Evolutionary conservation across 1,140 invertebrate genomes (phyloP).

Genomic region (Calephelis nemesis): DNA sequence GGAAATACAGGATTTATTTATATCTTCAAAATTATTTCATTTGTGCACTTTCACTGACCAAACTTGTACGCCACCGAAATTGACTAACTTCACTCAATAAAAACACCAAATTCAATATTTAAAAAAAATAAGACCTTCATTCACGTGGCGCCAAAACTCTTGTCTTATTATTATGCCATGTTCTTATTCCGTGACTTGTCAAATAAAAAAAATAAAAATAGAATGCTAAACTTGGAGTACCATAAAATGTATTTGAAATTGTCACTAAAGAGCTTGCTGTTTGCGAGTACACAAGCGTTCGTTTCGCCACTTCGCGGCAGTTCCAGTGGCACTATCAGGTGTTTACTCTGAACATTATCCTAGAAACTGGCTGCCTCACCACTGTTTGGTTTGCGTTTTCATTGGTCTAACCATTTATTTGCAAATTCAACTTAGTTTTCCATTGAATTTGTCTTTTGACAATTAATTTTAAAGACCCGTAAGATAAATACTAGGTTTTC

Average conservation of each 20-base stretch:
- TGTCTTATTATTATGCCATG: too few species aligned
- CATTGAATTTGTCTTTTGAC: conserved; percentile 21
- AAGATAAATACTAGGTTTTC: conserved; percentile 10
- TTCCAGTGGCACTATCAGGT: conserved; percentile 53
- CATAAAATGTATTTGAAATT: conserved; percentile 3
- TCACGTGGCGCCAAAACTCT: too few species aligned
- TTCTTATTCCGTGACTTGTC: too few species aligned
- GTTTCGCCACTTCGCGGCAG: conserved; percentile 43
- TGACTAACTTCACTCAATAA: too few species aligned
- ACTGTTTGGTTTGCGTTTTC: conserved; percentile 47
- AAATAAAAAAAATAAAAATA: too few species aligned
- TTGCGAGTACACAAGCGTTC: neutral
- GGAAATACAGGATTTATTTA: too few species aligned
- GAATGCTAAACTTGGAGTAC: too few species aligned
- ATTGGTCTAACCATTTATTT: conserved; percentile 43
- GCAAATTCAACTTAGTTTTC: conserved; percentile 35
- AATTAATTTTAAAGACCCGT: conserved; percentile 22
- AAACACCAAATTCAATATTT: too few species aligned
- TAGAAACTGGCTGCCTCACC: conserved; percentile 41
- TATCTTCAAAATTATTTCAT: too few species aligned
- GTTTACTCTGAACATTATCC: conserved; percentile 60
- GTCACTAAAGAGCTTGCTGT: neutral
- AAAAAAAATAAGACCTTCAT: too few species aligned
- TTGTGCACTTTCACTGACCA: too few species aligned
- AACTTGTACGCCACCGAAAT: too few species aligned